A percentile compares a stretch with the other conserved stretches of the same genome.
These are phyloP conservation scores for Phalera bucephala DNA, from an alignment of 2,888 invertebrate species.

Conservation along the genomic window DNA sequence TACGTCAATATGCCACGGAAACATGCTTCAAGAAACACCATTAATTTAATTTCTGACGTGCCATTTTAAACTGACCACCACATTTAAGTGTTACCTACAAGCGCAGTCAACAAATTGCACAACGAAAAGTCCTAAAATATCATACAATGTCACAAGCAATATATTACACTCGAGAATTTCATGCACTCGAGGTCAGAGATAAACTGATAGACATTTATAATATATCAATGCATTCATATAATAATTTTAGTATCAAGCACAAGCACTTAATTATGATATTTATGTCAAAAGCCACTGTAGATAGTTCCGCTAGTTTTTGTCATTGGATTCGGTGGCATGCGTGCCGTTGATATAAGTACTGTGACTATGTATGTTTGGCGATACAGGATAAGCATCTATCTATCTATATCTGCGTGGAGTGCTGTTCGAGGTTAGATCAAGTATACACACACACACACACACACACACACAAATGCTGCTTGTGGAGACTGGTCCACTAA, in stretches of 20 bases:
- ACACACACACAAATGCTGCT: no score
- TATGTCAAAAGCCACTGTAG: constrained; percentile 16
- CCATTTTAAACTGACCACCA: no score
- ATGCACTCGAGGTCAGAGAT: constrained; percentile 30
- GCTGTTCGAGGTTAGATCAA: no score
- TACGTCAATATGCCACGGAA: no score
- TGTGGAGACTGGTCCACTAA: no score
- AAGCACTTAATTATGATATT: constrained; percentile 20
- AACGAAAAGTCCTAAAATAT: neutral
- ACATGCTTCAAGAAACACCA: no score
- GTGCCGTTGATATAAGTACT: neutral
- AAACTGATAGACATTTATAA: constrained; percentile 21
- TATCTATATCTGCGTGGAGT: no score
- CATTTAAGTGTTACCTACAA: no score
- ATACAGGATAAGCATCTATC: no score
- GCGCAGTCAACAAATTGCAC: no score
- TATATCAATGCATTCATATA: constrained; percentile 8
- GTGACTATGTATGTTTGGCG: neutral
- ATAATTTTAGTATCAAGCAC: constrained; percentile 12
- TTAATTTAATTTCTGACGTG: no score
- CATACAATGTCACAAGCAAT: constrained; percentile 4
- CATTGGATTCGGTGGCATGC: neutral
- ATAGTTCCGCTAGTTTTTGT: constrained; percentile 16
- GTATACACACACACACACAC: no score
- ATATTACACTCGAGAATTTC: constrained; percentile 21